These are phyloP conservation scores for Spea bombifrons DNA, from an alignment of 2,113 vertebrate genomes.

Conservation along the genomic window DNA sequence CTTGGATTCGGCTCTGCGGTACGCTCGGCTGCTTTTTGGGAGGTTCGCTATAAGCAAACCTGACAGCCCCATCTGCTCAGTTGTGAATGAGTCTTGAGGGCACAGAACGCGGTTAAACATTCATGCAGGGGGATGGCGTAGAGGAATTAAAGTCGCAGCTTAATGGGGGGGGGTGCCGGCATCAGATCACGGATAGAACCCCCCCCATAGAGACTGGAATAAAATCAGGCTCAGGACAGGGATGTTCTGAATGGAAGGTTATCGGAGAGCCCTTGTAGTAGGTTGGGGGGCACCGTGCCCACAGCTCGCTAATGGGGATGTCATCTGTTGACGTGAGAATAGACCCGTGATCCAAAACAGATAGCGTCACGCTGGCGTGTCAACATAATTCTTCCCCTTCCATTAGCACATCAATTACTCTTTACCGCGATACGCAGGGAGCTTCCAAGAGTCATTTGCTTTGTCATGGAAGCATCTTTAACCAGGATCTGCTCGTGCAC, in stretches of 20 bases:
- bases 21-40: constrained; percentile 46
- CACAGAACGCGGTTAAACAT: constrained; percentile 1
- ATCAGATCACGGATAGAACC: constrained; percentile 4
- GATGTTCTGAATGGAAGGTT: background rate
- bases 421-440: background rate
- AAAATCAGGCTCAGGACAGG: background rate
- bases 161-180: constrained; percentile 1
- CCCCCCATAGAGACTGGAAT: background rate
- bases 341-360: background rate
- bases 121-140: background rate
- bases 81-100: constrained; percentile 5
- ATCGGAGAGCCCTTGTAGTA: background rate
- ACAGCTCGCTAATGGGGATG: constrained; percentile 1
- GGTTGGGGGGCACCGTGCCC: background rate
- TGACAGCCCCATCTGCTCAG: constrained; percentile 53
- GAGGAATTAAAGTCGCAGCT: background rate
- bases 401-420: background rate
- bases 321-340: background rate
- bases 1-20: background rate
- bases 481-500: background rate
- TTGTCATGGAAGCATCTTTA: background rate
- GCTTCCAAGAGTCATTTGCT: background rate
- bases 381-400: background rate
- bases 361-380: background rate
- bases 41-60: constrained; percentile 11